Base-by-base conservation (phyloP, 2,113 vertebrate species). In the Pteropus alecto region DNA sequence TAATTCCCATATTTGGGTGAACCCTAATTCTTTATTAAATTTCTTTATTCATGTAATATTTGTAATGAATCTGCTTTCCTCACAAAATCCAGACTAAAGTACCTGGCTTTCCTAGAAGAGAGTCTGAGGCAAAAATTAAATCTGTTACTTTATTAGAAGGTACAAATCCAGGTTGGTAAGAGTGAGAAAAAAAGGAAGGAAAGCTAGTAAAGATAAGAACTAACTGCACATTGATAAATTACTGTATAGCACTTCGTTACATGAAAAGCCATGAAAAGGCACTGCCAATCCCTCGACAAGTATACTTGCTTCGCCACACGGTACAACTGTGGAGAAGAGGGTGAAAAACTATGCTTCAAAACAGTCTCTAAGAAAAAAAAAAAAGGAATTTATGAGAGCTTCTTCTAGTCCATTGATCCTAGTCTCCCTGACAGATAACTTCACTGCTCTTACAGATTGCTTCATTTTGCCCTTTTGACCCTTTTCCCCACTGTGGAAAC, bases 51-150 rank as follows among this genome's bases (percentile, higher is more conserved):
- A 81, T 56, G 10, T 35, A 73, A 63, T 22, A 82, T 6, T 93
- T 88, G 51, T 54, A 88, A 30, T 58, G n/a, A 77, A 77, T 71
- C 54, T 83, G 14, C 28, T 96, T 93, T 93, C 68, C 41, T 96
- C 21, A 91, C 5, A 58, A 89, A 95, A 92, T 82, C 7, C 30
- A 38, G 46, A 74, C 60, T 94, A 54, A 86, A 54, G 58, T 33
- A 84, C 6, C 38, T 56, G 38, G 24, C 51, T 74, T 93, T 16
- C 30, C 70, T 84, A 92, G n/a, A 83, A 79, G 21, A 92, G 58
- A 95, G 24, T 22, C 67, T 61, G 18, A 86, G 35, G 16, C 28
- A 71, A 67, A 94, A 68, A 74, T 41, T 68, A 74, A 68, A 94
- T 88, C 61, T 54, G 58, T n/a, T 79, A 78, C 9, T 93, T 90